phyloP scores from a whole-genome alignment of 37 sponge, comb jelly and placozoan genomes.

The Chondrilla cf. caribensis region DNA sequence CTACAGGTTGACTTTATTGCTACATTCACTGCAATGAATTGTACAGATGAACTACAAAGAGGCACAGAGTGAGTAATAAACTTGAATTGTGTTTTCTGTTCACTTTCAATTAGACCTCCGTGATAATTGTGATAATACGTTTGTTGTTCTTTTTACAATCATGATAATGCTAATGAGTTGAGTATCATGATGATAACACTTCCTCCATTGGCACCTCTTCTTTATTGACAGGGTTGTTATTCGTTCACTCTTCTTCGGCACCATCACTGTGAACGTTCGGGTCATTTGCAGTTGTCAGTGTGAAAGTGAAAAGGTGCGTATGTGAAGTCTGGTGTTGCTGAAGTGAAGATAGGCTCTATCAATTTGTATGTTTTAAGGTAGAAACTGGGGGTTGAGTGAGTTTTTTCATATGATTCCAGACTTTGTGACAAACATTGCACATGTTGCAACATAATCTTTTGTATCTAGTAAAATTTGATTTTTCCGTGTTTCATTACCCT shows the following conservation, averaged over 20 bases:
- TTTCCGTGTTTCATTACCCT: background rate
- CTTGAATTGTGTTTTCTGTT: background rate
- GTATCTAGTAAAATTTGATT: background rate
- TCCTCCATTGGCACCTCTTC: no score
- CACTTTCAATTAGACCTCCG: no score
- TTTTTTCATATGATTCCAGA: no score
- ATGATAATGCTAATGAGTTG: no score
- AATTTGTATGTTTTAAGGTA: no score
- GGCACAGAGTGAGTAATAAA: conserved; percentile 8
- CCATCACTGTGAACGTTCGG: background rate
- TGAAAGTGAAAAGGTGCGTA: background rate
- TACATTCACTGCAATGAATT: background rate
- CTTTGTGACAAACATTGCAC: no score
- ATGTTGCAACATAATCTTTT: no score
- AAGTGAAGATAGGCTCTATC: background rate
- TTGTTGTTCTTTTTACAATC: no score
- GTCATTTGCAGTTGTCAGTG: conserved; percentile 8
- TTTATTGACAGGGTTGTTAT: background rate
- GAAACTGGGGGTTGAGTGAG: no score
- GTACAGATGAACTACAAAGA: background rate
- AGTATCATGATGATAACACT: no score
- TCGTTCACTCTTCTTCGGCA: conserved; percentile 13
- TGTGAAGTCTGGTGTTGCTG: background rate
- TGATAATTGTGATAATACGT: no score
- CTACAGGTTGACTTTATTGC: background rate